A percentile compares a stretch with the other conserved stretches of the same genome.
These are phyloP conservation scores for Bombus vancouverensis DNA, from an alignment of 1,140 invertebrate species.

Conservation along the genomic window DNA sequence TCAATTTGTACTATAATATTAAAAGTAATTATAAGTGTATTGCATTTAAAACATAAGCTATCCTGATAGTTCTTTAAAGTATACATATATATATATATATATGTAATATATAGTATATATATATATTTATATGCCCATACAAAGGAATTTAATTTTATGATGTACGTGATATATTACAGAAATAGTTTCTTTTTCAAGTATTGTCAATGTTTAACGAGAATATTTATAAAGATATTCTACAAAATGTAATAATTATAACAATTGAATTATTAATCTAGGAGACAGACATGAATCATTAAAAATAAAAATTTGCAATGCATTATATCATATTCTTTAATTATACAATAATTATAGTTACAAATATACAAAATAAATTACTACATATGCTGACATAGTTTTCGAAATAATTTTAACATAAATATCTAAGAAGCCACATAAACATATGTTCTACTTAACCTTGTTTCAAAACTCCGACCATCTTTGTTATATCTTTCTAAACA, in stretches of 20 bases:
- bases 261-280: background rate
- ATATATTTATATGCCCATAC: background rate
- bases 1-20: too few relatives aligned
- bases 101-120: too few relatives aligned
- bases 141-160: background rate
- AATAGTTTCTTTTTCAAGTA: background rate
- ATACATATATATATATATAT: too few relatives aligned
- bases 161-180: background rate
- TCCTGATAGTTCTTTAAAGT: too few relatives aligned
- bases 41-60: too few relatives aligned
- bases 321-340: conserved; percentile 2
- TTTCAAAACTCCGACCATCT: background rate
- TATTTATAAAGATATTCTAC: background rate
- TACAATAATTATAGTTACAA: background rate
- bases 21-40: too few relatives aligned
- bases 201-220: background rate
- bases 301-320: background rate
- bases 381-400: background rate
- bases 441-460: conserved; percentile 18
- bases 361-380: background rate
- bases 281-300: background rate
- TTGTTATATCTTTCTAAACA: background rate
- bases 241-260: background rate
- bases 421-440: background rate
- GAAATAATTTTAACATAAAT: background rate